phyloP scores from a whole-genome alignment of 2,888 invertebrate species.

The Mesorhabditis sp. region DNA sequence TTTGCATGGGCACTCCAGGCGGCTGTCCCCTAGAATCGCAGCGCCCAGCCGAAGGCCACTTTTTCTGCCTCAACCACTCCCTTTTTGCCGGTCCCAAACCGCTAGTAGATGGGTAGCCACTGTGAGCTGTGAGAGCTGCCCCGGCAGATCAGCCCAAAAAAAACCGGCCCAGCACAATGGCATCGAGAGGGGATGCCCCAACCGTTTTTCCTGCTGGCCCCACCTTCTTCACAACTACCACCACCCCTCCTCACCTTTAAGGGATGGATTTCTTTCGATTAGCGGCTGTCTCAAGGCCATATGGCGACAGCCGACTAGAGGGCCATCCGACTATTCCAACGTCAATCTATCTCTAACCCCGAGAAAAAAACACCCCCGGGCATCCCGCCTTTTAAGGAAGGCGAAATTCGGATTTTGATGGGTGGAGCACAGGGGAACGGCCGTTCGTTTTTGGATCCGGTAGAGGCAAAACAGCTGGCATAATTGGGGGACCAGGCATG shows the following conservation, averaged over 20 bases:
- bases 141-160: not conserved
- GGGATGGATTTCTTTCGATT: conserved; percentile 4
- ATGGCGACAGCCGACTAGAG: not conserved
- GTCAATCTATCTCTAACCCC: too few species aligned
- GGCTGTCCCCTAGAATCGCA: not conserved
- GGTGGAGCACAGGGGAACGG: too few species aligned
- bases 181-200: not conserved
- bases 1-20: not conserved
- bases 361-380: too few species aligned
- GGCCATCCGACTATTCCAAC: too few species aligned
- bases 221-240: too few species aligned
- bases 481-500: too few species aligned
- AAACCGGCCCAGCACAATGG: not conserved
- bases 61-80: not conserved
- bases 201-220: too few species aligned
- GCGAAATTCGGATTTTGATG: too few species aligned
- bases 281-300: conserved; percentile 5
- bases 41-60: not conserved
- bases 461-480: too few species aligned
- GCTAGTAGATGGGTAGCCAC: not conserved
- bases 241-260: not conserved
- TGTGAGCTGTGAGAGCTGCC: not conserved
- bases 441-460: too few species aligned
- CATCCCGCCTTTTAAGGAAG: too few species aligned
- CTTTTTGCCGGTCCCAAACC: not conserved